These are phyloP conservation scores for Drosophila quadrilineata DNA, from an alignment of 1,140 invertebrate genomes.

Conservation along the genomic window DNA sequence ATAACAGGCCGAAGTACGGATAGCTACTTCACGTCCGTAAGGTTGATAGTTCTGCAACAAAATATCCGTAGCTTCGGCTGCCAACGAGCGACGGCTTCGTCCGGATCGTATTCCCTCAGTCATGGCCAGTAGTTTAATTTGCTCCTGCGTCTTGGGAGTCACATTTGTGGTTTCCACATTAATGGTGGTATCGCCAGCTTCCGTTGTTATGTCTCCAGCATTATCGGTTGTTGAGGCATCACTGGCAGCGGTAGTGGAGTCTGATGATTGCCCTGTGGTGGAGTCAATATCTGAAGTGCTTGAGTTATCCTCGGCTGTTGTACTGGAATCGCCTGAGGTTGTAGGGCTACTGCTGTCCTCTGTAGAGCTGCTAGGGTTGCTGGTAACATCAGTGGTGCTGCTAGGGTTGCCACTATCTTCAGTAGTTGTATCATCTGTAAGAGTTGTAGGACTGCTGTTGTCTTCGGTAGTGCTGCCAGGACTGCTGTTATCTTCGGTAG, in stretches of 20 bases:
- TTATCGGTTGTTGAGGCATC: background rate
- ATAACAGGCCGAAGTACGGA: constrained; percentile 50
- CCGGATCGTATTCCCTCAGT: background rate
- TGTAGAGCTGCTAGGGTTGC: background rate
- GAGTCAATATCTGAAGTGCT: background rate
- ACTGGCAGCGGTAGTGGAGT: background rate
- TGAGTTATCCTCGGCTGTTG: background rate
- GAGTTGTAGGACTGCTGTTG: background rate
- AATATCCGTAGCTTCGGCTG: constrained; percentile 43
- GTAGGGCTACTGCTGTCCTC: no score
- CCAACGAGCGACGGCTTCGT: constrained; percentile 29
- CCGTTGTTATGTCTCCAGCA: no score
- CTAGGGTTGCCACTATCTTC: background rate
- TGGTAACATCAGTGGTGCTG: background rate
- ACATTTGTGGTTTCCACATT: background rate
- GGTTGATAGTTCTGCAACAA: constrained; percentile 46
- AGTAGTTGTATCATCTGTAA: background rate
- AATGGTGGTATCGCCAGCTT: background rate
- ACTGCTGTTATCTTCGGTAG: background rate
- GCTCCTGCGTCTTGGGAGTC: background rate
- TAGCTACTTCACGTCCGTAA: constrained; percentile 4
- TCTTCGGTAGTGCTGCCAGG: background rate
- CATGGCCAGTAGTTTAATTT: background rate
- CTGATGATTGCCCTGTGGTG: background rate
- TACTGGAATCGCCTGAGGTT: background rate